Evolutionary conservation across 2,797 vertebrate species (phyloP).

Genomic region (Lepus townsendii): DNA sequence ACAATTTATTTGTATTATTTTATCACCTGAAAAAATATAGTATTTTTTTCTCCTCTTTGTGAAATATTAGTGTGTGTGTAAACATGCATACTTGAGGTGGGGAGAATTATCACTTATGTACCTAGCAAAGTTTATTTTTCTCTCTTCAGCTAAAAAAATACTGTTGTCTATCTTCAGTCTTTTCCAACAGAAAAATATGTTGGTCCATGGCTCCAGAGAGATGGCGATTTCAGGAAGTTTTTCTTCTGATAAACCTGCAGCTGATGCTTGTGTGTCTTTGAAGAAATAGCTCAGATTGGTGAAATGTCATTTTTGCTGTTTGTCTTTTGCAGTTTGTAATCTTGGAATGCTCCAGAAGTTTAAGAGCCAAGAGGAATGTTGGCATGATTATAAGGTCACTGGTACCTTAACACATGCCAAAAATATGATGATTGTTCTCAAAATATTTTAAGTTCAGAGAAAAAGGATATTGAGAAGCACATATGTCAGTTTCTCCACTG

Average conservation of each 20-base stretch:
- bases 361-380: slow-evolving; percentile 35
- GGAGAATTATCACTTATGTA: not conserved
- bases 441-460: slow-evolving; percentile 23
- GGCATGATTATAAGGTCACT: slow-evolving; percentile 32
- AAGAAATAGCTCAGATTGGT: slow-evolving; percentile 16
- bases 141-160: slow-evolving; percentile 63
- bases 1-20: not conserved
- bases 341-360: not conserved
- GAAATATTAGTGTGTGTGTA: rapidly evolving
- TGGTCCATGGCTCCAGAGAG: not conserved
- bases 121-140: slow-evolving; percentile 11
- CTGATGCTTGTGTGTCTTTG: slow-evolving; percentile 57
- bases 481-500: not conserved
- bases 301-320: slow-evolving; percentile 71
- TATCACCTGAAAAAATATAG: not conserved
- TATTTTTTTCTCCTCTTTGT: not conserved
- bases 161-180: slow-evolving; percentile 62
- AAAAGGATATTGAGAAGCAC: not conserved
- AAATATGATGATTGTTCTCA: not conserved
- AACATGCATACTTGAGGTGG: rapidly evolving
- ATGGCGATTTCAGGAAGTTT: slow-evolving; percentile 32
- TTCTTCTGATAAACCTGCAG: slow-evolving; percentile 34
- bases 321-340: slow-evolving; percentile 61
- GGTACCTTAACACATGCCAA: not conserved
- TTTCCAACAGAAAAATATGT: slow-evolving; percentile 53